Conservation (phyloP, 2,797 vertebrate species). For the Dendrocincla tyrannina region DNA sequence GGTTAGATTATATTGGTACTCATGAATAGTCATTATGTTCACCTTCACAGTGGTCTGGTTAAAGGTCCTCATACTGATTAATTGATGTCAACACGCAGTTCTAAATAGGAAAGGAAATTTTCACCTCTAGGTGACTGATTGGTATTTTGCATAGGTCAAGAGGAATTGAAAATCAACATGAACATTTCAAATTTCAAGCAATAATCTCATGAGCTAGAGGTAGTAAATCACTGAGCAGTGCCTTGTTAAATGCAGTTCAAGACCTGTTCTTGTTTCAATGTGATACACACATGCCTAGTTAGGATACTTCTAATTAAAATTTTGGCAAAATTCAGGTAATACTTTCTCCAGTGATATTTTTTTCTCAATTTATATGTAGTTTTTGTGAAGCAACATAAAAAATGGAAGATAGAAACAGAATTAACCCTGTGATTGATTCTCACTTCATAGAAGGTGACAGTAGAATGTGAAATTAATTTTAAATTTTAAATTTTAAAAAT, state of each 20-base stretch:
- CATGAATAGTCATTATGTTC: not conserved
- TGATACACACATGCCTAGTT: not conserved
- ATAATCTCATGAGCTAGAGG: not conserved
- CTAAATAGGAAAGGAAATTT: not conserved
- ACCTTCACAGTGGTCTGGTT: not conserved
- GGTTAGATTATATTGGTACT: not conserved
- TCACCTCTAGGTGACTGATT: not conserved
- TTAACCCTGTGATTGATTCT: not conserved
- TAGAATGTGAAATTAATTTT: not conserved
- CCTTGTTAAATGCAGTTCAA: not conserved
- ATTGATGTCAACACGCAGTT: not conserved
- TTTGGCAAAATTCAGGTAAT: not conserved
- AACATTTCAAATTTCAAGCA: not conserved
- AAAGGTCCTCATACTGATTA: not conserved
- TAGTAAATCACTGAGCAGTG: not conserved
- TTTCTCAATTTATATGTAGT: not conserved
- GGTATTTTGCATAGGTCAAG: not conserved
- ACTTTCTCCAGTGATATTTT: not conserved
- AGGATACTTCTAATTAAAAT: not conserved
- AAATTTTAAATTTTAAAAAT: too few relatives aligned
- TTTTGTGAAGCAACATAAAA: not conserved
- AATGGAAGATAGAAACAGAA: not conserved
- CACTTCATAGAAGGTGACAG: not conserved
- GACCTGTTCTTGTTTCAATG: not conserved
- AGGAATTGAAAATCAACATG: not conserved